Evolutionary conservation across 2,113 vertebrate species (phyloP), one percentile per base, ranked within the genome.

Genomic region (Penelope pileata): DNA sequence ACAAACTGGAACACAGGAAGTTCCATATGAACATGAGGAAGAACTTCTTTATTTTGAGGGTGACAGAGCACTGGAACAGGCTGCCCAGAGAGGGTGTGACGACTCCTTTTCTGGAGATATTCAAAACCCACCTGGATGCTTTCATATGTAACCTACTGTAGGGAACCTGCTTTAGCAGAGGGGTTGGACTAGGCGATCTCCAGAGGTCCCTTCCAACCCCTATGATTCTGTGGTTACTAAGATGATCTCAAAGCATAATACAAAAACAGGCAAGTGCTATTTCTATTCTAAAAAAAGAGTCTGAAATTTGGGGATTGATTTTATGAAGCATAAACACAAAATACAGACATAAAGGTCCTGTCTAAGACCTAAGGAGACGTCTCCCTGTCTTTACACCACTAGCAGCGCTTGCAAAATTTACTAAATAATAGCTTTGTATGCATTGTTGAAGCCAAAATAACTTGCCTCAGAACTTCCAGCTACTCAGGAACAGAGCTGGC

Each of bases 391-490:
- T 56, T 58, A 48, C 26, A 70, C 9, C 21, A 75, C 29, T 54
- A 17, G 38, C 10, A 82, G 5, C 32, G 34, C 48, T 43, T 78
- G 42, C 56, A 51, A 56, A 88, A 83, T 40, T 63, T 68, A 63
- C 34, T 24, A 56, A 73, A 84, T 19, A 29, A 10, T 10, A 72
- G 22, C 14, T 60, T 30, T 54, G 0, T 51, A 36, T 0, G 0
- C 2, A 0, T 26, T 24, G 6, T 4, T 50, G 43, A 75, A 82
- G 45, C 48, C 75, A 62, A 40, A 82, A 42, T 17, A 68, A 82
- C 29, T 58, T 88, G 34, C 47, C 50, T 34, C 30, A 53, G 36
- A 12, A 58, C 66, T 85, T 75, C 19, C 36, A 85, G 53, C n/a
- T 56, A 10, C 15, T 83, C 63, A 12, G 2, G 36, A 26, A 29